These are phyloP conservation scores for Acronicta leporina DNA, from an alignment of 2,888 invertebrate species.

Conservation along the genomic window DNA sequence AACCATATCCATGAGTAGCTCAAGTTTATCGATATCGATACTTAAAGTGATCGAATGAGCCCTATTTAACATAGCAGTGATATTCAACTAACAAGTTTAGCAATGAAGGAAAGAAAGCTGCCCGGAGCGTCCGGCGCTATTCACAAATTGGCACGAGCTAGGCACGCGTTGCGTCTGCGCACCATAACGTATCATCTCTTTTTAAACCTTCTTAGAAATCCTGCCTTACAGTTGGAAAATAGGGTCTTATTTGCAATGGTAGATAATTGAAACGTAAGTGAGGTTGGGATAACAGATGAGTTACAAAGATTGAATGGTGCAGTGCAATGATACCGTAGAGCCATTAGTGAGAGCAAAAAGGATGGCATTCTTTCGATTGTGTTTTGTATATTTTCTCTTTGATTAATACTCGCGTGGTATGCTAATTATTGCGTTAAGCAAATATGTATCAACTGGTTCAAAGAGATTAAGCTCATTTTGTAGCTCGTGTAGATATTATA, in stretches of 20 bases:
- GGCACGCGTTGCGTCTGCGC: conserved; percentile 76
- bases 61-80: conserved; percentile 79
- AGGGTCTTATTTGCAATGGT: conserved; percentile 46
- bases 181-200: conserved; percentile 59
- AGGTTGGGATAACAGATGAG: conserved; percentile 58
- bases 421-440: conserved; percentile 47
- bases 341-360: conserved; percentile 81
- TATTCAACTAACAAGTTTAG: conserved; percentile 86
- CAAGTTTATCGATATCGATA: conserved; percentile 70
- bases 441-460: conserved; percentile 27
- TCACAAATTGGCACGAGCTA: conserved; percentile 88
- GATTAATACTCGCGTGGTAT: conserved; percentile 49
- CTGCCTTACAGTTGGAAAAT: conserved; percentile 30
- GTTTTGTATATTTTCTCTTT: conserved; percentile 64
- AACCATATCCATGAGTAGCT: conserved; percentile 38
- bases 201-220: conserved; percentile 44
- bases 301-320: conserved; percentile 83
- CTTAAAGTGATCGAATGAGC: conserved; percentile 63
- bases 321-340: conserved; percentile 78
- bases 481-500: conserved; percentile 16
- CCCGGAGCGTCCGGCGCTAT: conserved; percentile 85
- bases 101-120: conserved; percentile 87
- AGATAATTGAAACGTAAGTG: conserved; percentile 35
- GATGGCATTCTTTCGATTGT: conserved; percentile 76
- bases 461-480: conserved; percentile 24